A percentile compares a stretch with the other conserved stretches of the same genome.
These are phyloP conservation scores for Barbus barbus DNA, from an alignment of 2,113 vertebrate species.

Conservation along the genomic window DNA sequence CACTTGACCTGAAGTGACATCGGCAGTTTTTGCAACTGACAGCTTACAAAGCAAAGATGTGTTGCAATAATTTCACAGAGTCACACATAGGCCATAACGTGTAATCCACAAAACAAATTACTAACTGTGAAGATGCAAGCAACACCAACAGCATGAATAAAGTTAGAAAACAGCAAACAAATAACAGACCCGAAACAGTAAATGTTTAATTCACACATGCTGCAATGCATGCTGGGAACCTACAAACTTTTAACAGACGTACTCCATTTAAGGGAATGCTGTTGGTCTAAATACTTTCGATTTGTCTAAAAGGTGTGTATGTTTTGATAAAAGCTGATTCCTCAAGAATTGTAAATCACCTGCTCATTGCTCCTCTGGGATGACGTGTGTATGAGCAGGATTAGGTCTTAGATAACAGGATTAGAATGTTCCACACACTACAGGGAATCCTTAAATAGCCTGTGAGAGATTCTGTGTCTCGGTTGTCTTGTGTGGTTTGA, in stretches of 20 bases:
- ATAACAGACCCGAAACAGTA: not conserved
- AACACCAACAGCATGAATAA: not conserved
- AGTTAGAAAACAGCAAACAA: not conserved
- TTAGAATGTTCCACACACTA: constrained; percentile 66
- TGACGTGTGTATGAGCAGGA: constrained; percentile 54
- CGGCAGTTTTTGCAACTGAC: not conserved
- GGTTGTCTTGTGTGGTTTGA: not conserved
- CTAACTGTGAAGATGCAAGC: not conserved
- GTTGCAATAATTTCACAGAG: not conserved
- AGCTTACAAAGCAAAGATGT: not conserved
- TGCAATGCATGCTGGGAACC: too few relatives aligned
- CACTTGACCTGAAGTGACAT: not conserved
- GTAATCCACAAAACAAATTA: not conserved
- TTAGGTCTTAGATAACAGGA: constrained; percentile 66
- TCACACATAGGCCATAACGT: not conserved
- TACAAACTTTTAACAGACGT: too few relatives aligned
- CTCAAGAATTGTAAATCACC: too few relatives aligned
- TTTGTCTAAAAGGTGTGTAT: too few relatives aligned
- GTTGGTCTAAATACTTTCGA: too few relatives aligned
- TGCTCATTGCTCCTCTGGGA: not conserved
- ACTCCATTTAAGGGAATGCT: too few relatives aligned
- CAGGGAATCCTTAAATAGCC: constrained; percentile 61
- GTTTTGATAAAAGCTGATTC: too few relatives aligned
- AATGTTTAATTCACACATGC: not conserved
- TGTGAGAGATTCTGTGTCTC: not conserved